These are phyloP conservation scores for Alloscopus bannaensis DNA, from an alignment of 2,888 invertebrate genomes.

Conservation along the genomic window DNA sequence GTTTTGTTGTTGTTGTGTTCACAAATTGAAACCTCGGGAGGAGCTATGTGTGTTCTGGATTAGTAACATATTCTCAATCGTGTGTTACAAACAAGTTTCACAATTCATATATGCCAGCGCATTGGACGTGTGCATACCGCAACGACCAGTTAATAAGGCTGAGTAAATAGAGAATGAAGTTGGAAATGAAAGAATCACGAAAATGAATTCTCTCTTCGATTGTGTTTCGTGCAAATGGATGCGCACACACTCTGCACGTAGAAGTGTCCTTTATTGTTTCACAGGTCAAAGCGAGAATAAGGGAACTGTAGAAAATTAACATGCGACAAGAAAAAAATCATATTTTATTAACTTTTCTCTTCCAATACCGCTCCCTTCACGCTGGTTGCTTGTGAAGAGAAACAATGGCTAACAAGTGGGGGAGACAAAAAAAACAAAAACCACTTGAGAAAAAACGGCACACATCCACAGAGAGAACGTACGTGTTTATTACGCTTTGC, in stretches of 20 bases:
- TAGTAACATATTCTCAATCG: too few relatives aligned
- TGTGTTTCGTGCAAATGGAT: too few relatives aligned
- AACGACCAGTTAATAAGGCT: neutral
- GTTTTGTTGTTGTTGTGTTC: neutral
- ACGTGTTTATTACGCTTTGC: neutral
- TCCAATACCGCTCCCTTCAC: neutral
- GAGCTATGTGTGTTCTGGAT: too few relatives aligned
- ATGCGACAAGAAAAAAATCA: constrained; percentile 24
- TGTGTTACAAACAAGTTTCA: too few relatives aligned
- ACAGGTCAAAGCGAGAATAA: constrained; percentile 35
- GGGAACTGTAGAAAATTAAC: constrained; percentile 34
- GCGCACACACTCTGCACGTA: too few relatives aligned
- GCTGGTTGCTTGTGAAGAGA: neutral
- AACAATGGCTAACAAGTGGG: constrained; percentile 41
- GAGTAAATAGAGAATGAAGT: neutral
- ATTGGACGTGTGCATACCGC: neutral
- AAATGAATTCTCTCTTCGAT: constrained; percentile 19
- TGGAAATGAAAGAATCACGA: constrained; percentile 2
- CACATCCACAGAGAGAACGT: neutral
- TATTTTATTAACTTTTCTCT: constrained; percentile 39
- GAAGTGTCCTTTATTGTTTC: constrained; percentile 44
- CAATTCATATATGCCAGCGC: too few relatives aligned
- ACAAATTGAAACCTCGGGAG: too few relatives aligned
- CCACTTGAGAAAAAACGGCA: constrained; percentile 18
- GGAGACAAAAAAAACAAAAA: constrained; percentile 5